Evolutionary conservation across 2,888 invertebrate species (phyloP).

Genomic region (Lysandra bellargus): DNA sequence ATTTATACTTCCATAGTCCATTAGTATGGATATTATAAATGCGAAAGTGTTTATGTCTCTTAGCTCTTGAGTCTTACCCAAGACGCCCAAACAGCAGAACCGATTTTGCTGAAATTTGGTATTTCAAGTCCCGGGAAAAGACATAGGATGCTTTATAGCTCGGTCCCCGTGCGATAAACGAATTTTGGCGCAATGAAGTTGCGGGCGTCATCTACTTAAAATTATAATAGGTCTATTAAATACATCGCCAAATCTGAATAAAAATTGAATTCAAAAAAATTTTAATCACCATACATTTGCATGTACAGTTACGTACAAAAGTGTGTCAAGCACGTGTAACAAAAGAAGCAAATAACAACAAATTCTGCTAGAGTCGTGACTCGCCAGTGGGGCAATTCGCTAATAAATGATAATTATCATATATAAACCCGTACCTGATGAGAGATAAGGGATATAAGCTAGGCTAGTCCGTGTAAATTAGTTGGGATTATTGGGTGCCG

Average conservation of each 20-base stretch:
- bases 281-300: not conserved
- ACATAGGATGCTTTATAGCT: too few relatives aligned
- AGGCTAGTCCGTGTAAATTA: not conserved
- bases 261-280: not conserved
- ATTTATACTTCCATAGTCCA: too few relatives aligned
- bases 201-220: too few relatives aligned
- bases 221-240: too few relatives aligned
- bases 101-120: too few relatives aligned
- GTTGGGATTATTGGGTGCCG: not conserved
- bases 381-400: conserved; percentile 66
- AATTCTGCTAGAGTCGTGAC: conserved; percentile 54
- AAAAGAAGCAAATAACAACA: conserved; percentile 22
- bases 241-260: not conserved
- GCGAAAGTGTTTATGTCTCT: too few relatives aligned
- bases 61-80: too few relatives aligned
- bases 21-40: too few relatives aligned
- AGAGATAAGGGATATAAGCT: not conserved
- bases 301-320: conserved; percentile 5
- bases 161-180: too few relatives aligned
- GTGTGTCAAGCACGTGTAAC: conserved; percentile 19
- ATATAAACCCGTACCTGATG: conserved; percentile 36
- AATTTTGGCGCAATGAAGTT: too few relatives aligned
- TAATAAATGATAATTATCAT: conserved; percentile 61
- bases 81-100: too few relatives aligned
- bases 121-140: too few relatives aligned